Base-by-base conservation (phyloP, 2,797 vertebrate genomes). In the Acanthis flammea region DNA sequence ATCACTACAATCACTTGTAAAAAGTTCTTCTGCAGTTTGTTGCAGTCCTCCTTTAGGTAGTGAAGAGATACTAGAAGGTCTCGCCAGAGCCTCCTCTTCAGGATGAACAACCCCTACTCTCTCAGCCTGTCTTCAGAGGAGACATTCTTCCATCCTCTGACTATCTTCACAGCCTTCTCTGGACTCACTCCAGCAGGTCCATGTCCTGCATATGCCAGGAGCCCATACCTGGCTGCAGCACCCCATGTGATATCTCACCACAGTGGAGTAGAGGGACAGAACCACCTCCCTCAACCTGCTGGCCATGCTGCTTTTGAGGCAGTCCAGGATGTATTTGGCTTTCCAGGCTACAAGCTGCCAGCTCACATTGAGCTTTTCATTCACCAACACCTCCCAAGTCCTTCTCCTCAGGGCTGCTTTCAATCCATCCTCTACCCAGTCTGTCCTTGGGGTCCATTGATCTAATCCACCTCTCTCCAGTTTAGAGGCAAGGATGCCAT, bases 381-480 rank as follows among this genome's bases (percentile, higher is more conserved):
- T 9, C 30, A 28, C 33, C 11, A 42, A 37, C 19, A 37, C 9
- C 6, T n/a, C 33, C 19, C 54, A 74, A 28, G 15, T 21, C 17
- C 53, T 19, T 13, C 54, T 53, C 14, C 23, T 42, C 25, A 61
- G 27, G 31, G 22, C 22, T 61, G 22, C 41, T 67, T 31, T 61
- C 33, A 24, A 88, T 21, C 23, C 4, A 17, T 31, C 54, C 27
- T 28, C 31, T 16, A 14, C 4, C 5, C 35, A 61, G 10, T 19
- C 48, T 19, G 10, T 23, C 18, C 7, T 17, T n/a, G 30, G 25
- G 21, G 9, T 30, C 24, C 0, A 0, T 31, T 60, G 53, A 60
- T 10, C 5, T 66, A 31, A 53, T 22, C 21, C 45, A 53, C 0
- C 0, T 41, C 54, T 53, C 41, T 41, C 17, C 39, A 31, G 14